Base-by-base conservation (phyloP, 2,797 vertebrate genomes). In the Otus scops region DNA sequence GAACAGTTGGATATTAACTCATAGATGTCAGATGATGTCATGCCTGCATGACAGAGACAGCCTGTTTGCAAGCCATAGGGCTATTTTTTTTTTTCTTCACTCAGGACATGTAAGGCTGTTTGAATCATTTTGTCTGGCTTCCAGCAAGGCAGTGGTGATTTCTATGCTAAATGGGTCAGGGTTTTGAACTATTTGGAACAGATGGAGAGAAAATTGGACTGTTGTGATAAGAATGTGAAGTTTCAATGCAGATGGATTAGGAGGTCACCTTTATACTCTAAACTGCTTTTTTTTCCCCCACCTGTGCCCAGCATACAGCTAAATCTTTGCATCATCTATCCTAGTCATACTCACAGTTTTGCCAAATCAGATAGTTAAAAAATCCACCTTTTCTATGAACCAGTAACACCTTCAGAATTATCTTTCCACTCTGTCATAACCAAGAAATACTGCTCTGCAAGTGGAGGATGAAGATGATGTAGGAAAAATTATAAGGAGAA, bases 161-260 rank as follows among this genome's bases (percentile, higher is more conserved):
- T 82, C 71, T 64, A 10, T 83, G 59, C 63, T 93, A 85, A 93
- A 63, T 67, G 67, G 88, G 77, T 53, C 56, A 76, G n/a, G 38
- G n/a, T 48, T 96, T 92, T 82, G 51, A 83, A 74, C 56, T 91
- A 8, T 87, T 79, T 89, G 77, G 71, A 93, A 64, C 70, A 91
- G 83, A 84, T 64, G 36, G 76, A 86, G 60, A 80, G 63, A 79
- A 87, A 91, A 93, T 67, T 76, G 24, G 39, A 45, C 51, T 64
- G 36, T 67, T 89, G 83, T 88, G 38, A 47, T 84, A 65, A 84
- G 73, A 95, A 76, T 50, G n/a, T 47, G 63, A 91, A 63, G 32
- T 82, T 95, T 79, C 43, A 87, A 28, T 82, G 67, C 77, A 86
- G 56, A 56, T 79, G 50, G 85, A 73, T 76, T 85, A 83, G 70